Evolutionary conservation across 2,113 vertebrate species (phyloP), one percentile per base, ranked within the genome.

Genomic region (Sylvia atricapilla): DNA sequence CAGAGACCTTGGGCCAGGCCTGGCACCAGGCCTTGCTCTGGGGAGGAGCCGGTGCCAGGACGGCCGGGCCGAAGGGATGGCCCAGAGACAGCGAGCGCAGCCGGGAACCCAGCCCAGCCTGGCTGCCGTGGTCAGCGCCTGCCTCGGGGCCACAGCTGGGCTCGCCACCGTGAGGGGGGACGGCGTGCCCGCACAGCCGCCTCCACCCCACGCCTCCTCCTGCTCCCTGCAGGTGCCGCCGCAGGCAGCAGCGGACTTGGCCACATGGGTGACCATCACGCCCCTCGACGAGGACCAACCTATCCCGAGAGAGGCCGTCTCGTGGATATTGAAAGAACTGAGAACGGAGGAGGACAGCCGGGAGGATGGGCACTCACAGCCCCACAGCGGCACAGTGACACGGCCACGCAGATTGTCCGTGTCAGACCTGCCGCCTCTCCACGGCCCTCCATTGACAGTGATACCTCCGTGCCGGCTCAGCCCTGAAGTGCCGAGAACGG

Each of bases 141-240:
- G 60, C 19, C 31, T 28, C 9, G 8, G 2, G 47, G 8, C 7
- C 31, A 9, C 15, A 4, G 31, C 47, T 12, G 30, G 16, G 12
- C 31, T 8, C 11, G 24, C 4, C 5, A 21, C 2, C 15, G 35
- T 2, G 7, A 7, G 3, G 5, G 7, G 8, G 4, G 3, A 53
- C 33, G 37, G 11, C 0, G 1, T 15, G 33, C 0, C 31, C 2
- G 0, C 31, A 66, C 5, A 35, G 49, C 31, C 0, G 0, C 20
- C 33, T 35, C 60, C 20, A 35, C 23, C 11, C 2, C 11, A 7
- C 2, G 0, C 12, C 6, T 15, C 7, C 12, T 23, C 7, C 7
- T 46, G 20, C 27, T 56, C 37, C 50, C 62, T 41, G 22, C 46
- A 67, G 46, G 11, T 21, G 11, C 46, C 0, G 10, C 33, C 1